phyloP scores from a whole-genome alignment of 2,113 vertebrate species.

The Hippoglossus stenolepis region DNA sequence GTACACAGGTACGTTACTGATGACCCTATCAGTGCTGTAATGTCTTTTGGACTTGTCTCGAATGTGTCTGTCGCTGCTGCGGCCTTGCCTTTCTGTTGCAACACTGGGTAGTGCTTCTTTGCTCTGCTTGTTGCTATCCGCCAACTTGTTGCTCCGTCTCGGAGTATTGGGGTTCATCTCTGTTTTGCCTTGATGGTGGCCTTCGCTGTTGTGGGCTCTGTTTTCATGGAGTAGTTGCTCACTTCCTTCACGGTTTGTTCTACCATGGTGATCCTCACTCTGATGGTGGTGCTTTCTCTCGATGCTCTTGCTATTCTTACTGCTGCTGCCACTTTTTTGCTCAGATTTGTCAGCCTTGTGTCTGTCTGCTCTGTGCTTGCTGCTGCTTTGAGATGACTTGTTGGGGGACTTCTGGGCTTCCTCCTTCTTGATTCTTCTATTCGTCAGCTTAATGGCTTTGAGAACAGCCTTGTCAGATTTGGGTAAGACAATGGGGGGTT shows the following conservation, averaged over 20 bases:
- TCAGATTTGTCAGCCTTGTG: conserved; percentile 62
- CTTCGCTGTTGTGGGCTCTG: conserved; percentile 10
- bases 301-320: conserved; percentile 12
- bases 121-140: conserved; percentile 15
- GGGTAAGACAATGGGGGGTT: conserved; percentile 91
- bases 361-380: conserved; percentile 56
- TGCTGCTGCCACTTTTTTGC: conserved; percentile 40
- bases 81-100: conserved; percentile 62
- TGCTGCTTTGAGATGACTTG: conserved; percentile 54
- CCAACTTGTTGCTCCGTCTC: background rate
- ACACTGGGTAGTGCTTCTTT: background rate
- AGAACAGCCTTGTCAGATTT: conserved; percentile 95
- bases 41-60: conserved; percentile 61
- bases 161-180: conserved; percentile 3
- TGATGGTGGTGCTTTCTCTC: conserved; percentile 45
- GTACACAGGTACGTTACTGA: conserved; percentile 73
- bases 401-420: conserved; percentile 77
- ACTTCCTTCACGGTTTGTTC: background rate
- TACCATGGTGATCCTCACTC: background rate
- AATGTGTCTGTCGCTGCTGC: conserved; percentile 51
- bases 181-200: background rate
- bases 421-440: conserved; percentile 87
- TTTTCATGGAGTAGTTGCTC: conserved; percentile 8
- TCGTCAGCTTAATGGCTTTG: conserved; percentile 91
- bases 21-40: conserved; percentile 67